phyloP scores from a whole-genome alignment of 2,888 invertebrate genomes.

The Liodrosophila aerea region DNA sequence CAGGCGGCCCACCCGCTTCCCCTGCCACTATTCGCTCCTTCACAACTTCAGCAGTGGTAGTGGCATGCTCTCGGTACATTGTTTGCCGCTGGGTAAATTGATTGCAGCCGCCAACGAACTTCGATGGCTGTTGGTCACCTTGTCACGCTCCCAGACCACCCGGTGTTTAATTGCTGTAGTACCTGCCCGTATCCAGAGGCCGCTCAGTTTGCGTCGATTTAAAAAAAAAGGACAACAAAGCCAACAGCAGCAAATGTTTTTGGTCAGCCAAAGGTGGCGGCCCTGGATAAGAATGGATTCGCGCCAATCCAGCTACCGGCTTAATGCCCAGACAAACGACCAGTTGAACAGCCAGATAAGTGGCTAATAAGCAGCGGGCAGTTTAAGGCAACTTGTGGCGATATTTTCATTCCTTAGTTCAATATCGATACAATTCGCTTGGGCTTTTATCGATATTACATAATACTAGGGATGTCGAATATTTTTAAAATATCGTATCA shows the following conservation, averaged over 20 bases:
- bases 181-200: not conserved
- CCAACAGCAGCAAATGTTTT: conserved; percentile 58
- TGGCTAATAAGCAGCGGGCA: conserved; percentile 60
- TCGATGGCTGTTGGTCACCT: conserved; percentile 69
- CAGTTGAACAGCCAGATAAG: conserved; percentile 44
- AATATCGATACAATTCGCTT: too few relatives aligned
- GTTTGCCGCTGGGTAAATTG: conserved; percentile 64
- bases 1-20: conserved; percentile 33
- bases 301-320: conserved; percentile 25
- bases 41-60: not conserved
- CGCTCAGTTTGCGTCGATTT: conserved; percentile 40
- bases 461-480: too few relatives aligned
- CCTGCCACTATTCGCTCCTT: not conserved
- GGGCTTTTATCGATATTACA: too few relatives aligned
- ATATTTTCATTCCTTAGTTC: too few relatives aligned
- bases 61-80: not conserved
- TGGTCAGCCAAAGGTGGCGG: conserved; percentile 25
- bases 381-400: too few relatives aligned
- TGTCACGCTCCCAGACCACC: conserved; percentile 51
- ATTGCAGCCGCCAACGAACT: conserved; percentile 67
- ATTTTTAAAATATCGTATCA: too few relatives aligned
- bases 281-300: not conserved
- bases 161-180: conserved; percentile 63
- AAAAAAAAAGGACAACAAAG: conserved; percentile 51
- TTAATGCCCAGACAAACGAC: conserved; percentile 69